Base-by-base conservation (phyloP, 2,113 vertebrate species). In the Taurulus bubalis region DNA sequence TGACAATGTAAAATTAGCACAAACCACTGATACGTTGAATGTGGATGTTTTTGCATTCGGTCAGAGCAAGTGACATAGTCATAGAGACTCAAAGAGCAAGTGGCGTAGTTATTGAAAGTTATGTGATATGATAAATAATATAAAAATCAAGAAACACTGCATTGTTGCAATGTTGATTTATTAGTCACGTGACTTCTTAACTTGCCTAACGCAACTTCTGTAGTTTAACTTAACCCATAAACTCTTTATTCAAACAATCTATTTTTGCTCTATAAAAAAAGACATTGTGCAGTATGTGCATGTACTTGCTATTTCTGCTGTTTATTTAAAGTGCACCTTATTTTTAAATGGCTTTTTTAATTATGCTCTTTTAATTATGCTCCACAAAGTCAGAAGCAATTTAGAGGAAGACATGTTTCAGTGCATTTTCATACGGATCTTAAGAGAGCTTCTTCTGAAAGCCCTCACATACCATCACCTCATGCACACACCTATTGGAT, bases 261-360 rank as follows among this genome's bases (percentile, higher is more conserved):
- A n/a, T n/a, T n/a, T n/a, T 42, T 40, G n/a, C 34, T 71, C 3
- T n/a, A 1, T 47, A 49, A 24, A 47, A 40, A 20, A 32, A 24
- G 1, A 11, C 1, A 22, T 28, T 30, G 24, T 24, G n/a, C 51
- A 55, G 47, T 38, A 22, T 8, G 8, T 59, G 18, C 38, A 47
- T 73, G 26, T 32, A 8, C 14, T 74, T n/a, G 2, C 0, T n/a
- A 1, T 24, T 36, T 8, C 15, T 12, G 18, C 22, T 26, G 8
- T 18, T n/a, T 4, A 51, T 6, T 62, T 62, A 38, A 64, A 64
- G 3, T 8, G 22, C 2, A 20, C 8, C 16, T 18, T 14, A 16
- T 60, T 62, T 73, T 11, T 69, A 47, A 47, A 22, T 73, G 47
- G 56, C 24, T 28, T 18, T 38, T 56, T 30, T 22, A 60, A 60